These are phyloP conservation scores for Mirza zaza DNA, from an alignment of 2,113 vertebrate genomes.

Conservation along the genomic window DNA sequence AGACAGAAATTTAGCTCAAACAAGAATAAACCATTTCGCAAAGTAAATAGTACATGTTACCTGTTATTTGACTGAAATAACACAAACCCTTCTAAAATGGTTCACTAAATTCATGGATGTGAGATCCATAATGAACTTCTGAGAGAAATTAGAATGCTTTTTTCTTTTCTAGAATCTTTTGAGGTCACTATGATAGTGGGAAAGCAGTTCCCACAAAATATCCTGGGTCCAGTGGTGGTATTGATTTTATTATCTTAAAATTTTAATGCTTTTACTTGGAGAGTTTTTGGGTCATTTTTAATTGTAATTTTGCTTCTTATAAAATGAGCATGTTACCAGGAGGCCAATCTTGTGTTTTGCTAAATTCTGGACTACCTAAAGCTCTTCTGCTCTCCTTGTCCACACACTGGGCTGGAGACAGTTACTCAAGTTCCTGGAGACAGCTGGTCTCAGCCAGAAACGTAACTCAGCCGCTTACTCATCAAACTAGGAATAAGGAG, in stretches of 20 bases:
- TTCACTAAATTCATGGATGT: not conserved
- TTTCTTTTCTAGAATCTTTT: not conserved
- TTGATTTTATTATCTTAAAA: not conserved
- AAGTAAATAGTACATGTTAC: not conserved
- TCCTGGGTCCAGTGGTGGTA: not conserved
- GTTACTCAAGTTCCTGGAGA: slow-evolving; percentile 60
- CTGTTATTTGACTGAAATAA: not conserved
- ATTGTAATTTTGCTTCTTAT: not conserved
- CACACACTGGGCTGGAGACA: not conserved
- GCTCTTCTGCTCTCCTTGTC: not conserved
- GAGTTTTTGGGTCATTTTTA: not conserved
- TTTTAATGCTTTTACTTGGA: not conserved
- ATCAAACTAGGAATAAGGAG: not conserved
- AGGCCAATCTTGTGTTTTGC: not conserved
- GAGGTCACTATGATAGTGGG: not conserved
- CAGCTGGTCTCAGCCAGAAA: slow-evolving; percentile 28
- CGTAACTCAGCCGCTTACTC: slow-evolving; percentile 53
- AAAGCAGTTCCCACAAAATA: not conserved
- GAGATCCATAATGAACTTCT: not conserved
- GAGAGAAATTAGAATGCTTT: not conserved
- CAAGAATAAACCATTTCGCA: not conserved
- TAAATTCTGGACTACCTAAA: not conserved
- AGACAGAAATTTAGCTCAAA: slow-evolving; percentile 1
- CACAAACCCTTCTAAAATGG: not conserved
- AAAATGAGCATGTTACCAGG: not conserved